Evolutionary conservation across 2,797 vertebrate genomes (phyloP), one percentile per base, ranked within the genome.

Genomic region (Orestias chungarensis): DNA sequence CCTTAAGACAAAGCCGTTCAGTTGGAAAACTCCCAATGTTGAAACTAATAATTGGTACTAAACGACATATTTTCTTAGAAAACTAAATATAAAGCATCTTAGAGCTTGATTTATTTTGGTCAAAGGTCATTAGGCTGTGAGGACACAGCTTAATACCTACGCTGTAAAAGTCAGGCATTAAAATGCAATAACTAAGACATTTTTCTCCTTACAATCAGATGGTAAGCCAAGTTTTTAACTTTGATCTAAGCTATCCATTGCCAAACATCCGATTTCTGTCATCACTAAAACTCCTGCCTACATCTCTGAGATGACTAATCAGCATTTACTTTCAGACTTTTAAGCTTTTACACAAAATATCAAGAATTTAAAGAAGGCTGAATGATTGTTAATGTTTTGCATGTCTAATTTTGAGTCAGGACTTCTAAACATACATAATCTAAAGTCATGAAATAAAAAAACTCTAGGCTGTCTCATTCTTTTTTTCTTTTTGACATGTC

Each of bases 371-470:
- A 47, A 68, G 18, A 1, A n/a, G 38, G 35, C 9, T 31, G 25
- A 50, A 17, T 54, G 1, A 3, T 50, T 5, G 12, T 69, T 72
- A 29, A 46, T 61, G 20, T 52, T 65, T 74, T 79, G 62, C 64
- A 68, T 64, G 46, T 68, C 10, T n/a, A 15, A 44, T 76, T 33
- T 46, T 64, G 25, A 7, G 52, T 50, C 38, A 35, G 50, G 46
- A 52, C 73, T 18, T 44, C 23, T 67, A 55, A 42, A 44, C 50
- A 57, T n/a, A n/a, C n/a, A n/a, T n/a, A 14, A 69, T 70, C 66
- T 38, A 14, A 29, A 73, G 68, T 25, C 0, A 76, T 67, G 55
- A 69, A 79, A 64, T 71, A 67, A 27, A 72, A 52, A 74, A 79
- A 73, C 69, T 76, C 46, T 44, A 20, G 49, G 27, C 59, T 6